Conservation (phyloP, 2,113 vertebrate genomes). For the Hippotragus niger region DNA sequence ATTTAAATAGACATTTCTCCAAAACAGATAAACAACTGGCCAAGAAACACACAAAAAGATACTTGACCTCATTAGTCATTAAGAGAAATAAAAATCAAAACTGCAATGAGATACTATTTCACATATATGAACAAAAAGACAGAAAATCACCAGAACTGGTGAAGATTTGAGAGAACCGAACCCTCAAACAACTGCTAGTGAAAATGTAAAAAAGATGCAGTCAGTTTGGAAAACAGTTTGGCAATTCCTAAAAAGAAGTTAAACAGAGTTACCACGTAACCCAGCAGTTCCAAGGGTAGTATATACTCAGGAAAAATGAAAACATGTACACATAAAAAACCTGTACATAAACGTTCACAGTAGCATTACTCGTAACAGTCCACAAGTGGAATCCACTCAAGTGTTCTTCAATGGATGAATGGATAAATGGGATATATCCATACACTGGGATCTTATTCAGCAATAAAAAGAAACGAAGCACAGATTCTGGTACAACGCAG, state of each 20-base stretch:
- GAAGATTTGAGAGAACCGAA: neutral
- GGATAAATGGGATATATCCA: neutral
- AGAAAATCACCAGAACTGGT: neutral
- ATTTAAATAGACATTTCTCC: neutral
- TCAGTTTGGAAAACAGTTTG: neutral
- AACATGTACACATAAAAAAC: neutral
- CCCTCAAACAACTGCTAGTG: neutral
- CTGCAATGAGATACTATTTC: neutral
- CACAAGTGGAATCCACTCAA: neutral
- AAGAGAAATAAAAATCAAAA: neutral
- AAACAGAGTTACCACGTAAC: neutral
- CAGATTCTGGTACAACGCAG: neutral
- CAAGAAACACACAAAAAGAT: neutral
- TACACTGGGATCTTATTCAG: neutral
- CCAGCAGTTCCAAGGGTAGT: neutral
- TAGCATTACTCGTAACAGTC: neutral
- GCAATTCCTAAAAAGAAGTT: neutral
- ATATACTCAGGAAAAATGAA: neutral
- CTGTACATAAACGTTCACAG: neutral
- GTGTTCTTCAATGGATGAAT: neutral
- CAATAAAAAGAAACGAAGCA: neutral
- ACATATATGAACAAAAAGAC: neutral
- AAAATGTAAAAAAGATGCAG: neutral
- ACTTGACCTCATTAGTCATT: neutral
- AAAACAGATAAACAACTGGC: neutral